Evolutionary conservation across 2,113 vertebrate genomes (phyloP).

Genomic region (Pavo muticus): DNA sequence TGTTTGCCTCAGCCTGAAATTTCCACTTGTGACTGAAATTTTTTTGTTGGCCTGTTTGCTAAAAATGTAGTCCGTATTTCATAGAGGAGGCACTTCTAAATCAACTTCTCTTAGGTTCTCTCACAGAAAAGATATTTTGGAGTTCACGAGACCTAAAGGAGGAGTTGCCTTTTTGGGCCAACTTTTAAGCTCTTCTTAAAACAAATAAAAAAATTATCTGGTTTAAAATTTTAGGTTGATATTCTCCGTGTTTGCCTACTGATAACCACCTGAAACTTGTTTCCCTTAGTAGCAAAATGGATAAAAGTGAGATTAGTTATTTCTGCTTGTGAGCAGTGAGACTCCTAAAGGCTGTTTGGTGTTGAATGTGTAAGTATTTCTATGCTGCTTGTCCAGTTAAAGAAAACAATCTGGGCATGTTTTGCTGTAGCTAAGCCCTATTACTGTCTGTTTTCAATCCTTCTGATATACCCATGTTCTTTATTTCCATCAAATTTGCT

Average conservation of each 20-base stretch:
- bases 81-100: neutral
- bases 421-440: neutral
- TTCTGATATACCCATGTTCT: neutral
- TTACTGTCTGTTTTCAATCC: neutral
- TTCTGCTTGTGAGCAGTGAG: neutral
- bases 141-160: neutral
- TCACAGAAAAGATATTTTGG: neutral
- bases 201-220: neutral
- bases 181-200: neutral
- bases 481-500: neutral
- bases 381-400: neutral
- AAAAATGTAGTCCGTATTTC: neutral
- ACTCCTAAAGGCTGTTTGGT: neutral
- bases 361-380: neutral
- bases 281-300: neutral
- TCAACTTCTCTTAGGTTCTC: neutral
- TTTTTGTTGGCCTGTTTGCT: neutral
- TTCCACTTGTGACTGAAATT: neutral
- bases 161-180: neutral
- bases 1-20: slow-evolving; percentile 17
- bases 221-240: neutral
- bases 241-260: neutral
- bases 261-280: neutral
- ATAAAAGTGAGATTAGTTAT: neutral
- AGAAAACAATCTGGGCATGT: neutral